phyloP scores from a whole-genome alignment of 2,113 vertebrate genomes.

The Stigmatopora argus region DNA sequence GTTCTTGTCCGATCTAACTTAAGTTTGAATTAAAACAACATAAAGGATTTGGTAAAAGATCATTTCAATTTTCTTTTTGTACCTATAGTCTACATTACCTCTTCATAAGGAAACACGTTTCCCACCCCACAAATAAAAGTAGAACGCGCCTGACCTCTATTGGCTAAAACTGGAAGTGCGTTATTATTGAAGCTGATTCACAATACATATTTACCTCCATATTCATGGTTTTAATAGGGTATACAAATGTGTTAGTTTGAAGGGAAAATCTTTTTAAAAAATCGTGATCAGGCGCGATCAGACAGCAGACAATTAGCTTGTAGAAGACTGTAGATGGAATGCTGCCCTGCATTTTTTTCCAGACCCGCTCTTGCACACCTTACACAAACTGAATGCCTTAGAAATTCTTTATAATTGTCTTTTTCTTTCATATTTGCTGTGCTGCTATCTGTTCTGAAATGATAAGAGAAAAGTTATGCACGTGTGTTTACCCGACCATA shows the following conservation, averaged over 20 bases:
- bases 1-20: background rate
- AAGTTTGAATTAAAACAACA: background rate
- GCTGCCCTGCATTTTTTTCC: slow-evolving; percentile 36
- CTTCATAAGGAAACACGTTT: background rate
- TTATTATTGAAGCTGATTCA: no score
- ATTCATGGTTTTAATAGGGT: no score
- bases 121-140: slow-evolving; percentile 7
- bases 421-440: background rate
- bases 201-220: no score
- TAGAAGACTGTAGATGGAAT: slow-evolving; percentile 41
- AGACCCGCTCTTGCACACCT: slow-evolving; percentile 46
- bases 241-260: no score
- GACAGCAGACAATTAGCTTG: background rate
- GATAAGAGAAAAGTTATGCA: background rate
- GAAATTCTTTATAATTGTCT: slow-evolving; percentile 12
- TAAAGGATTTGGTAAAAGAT: background rate
- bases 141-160: slow-evolving; percentile 40
- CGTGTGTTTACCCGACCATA: background rate
- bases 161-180: slow-evolving; percentile 22
- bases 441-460: background rate
- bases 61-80: background rate
- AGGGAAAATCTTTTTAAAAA: no score
- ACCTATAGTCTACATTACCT: background rate
- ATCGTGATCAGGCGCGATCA: background rate
- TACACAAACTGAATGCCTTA: slow-evolving; percentile 11